Evolutionary conservation across 2,888 invertebrate genomes (phyloP), one percentile per base, ranked within the genome.

Genomic region (Eledone cirrhosa): DNA sequence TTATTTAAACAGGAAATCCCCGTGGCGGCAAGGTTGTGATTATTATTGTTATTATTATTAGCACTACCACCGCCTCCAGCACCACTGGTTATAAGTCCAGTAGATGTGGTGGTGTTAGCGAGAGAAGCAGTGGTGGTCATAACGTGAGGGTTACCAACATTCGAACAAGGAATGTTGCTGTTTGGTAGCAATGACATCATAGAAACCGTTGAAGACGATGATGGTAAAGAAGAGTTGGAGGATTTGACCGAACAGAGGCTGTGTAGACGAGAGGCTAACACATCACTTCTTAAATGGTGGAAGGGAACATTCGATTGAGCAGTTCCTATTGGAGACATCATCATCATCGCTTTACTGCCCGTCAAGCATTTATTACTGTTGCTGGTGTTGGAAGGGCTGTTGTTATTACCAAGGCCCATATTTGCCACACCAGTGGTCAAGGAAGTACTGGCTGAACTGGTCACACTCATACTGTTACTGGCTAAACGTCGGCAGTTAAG

Each of bases 361-460:
- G 41, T 8, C n/a, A 72, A 29, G 2, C 67, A 29, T 29, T 67
- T 72, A 22, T 31, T 72, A 41, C 33, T 72, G 22, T 67, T 67
- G 41, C 41, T 41, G 11, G 5, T 41, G 41, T 41, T 41, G 5
- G 41, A 8, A 11, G 41, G 41, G 41, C 41, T 41, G 41, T 41
- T 41, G 41, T 2, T n/a, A 27, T 65, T 67, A 29, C 29, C 31
- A 19, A 72, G 72, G 31, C 72, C 72, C 33, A 72, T 13, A 16
- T 72, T 72, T 4, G 72, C 72, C 72, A 72, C 72, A 31, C 72
- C 72, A 33, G 33, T 72, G 72, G 72, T 41, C 33, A 72, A 13
- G 14, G 41, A 41, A n/a, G 72, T 72, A 22, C 72, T 72, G 4
- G 72, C 72, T 41, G 72, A 72, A 8, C 33, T 31, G 29, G 72